Base-by-base conservation (phyloP, 2,888 invertebrate species). In the Leptarthrus brevirostris region DNA sequence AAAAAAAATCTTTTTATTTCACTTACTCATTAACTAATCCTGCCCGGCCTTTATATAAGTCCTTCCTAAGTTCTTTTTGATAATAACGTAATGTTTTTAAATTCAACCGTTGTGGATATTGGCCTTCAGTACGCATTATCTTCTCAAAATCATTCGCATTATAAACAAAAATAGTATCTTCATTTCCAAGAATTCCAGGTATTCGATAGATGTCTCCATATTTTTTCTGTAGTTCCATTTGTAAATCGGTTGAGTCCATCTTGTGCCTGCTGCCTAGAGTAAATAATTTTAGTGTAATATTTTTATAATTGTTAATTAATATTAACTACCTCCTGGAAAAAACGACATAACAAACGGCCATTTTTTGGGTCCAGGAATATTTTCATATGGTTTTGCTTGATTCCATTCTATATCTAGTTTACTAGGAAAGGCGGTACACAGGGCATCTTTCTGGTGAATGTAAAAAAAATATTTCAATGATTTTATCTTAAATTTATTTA, bases 241-340 rank as follows among this genome's bases (percentile, higher is more conserved):
- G 40, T 0, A 75, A 3, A 5, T 73, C 66, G n/a, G n/a, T n/a
- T n/a, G n/a, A n/a, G 4, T n/a, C 14, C 2, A 20, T 6, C 20
- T 18, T 18, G 20, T 10, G 20, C 2, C 1, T 12, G 8, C n/a
- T n/a, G n/a, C n/a, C n/a, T n/a, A n/a, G n/a, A 18, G 20, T 0
- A 18, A 52, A 52, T 3, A 12, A n/a, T 40, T n/a, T n/a, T n/a
- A n/a, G n/a, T n/a, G n/a, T n/a, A n/a, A n/a, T n/a, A n/a, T n/a
- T n/a, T n/a, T n/a, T n/a, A n/a, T n/a, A n/a, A n/a, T n/a, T n/a
- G n/a, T n/a, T n/a, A n/a, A n/a, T n/a, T n/a, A n/a, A n/a, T n/a
- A n/a, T n/a, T n/a, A n/a, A n/a, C n/a, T n/a, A 81, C 83, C 83
- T 24, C 83, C 83, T 5, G 83, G 83, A 47, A 83, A 47, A 26